Percentiles rank a stretch among this genome's conserved stretches.
Conservation (phyloP, 1,140 invertebrate genomes). For the Sitobion miscanthi region DNA sequence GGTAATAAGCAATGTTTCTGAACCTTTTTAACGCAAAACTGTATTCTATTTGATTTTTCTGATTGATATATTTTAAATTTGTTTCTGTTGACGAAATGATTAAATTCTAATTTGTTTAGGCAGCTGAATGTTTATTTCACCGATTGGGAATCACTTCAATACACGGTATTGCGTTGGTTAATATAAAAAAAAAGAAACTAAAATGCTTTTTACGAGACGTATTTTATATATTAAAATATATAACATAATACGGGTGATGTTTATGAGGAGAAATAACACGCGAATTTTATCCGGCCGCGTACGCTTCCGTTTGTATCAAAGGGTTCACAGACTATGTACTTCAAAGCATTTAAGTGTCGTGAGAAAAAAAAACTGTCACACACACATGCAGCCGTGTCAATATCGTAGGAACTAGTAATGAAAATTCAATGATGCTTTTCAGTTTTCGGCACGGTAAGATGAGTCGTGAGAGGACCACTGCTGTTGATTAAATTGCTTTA, state of each 20-base stretch:
- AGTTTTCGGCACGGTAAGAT: neutral
- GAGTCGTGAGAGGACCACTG: neutral
- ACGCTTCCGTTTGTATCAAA: neutral
- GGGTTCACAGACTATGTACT: neutral
- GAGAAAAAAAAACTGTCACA: neutral
- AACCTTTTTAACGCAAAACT: too few species aligned
- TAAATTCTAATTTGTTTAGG: too few species aligned
- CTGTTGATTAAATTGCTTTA: conserved; percentile 9
- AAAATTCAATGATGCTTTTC: neutral
- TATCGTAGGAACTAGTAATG: neutral
- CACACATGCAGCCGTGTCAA: neutral
- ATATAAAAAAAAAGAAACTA: neutral
- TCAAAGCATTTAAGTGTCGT: neutral
- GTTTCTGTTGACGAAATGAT: too few species aligned
- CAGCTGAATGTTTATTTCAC: neutral
- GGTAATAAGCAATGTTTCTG: too few species aligned
- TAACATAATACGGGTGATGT: neutral
- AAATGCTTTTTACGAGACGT: neutral
- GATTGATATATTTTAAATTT: too few species aligned
- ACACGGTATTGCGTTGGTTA: neutral
- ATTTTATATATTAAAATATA: neutral
- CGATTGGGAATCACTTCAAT: neutral
- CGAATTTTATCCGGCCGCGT: neutral
- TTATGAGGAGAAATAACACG: neutral
- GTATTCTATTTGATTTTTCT: too few species aligned